Base-by-base conservation (phyloP, 92 coral and sea anemone genomes). In the Epizoanthus stellaris region DNA sequence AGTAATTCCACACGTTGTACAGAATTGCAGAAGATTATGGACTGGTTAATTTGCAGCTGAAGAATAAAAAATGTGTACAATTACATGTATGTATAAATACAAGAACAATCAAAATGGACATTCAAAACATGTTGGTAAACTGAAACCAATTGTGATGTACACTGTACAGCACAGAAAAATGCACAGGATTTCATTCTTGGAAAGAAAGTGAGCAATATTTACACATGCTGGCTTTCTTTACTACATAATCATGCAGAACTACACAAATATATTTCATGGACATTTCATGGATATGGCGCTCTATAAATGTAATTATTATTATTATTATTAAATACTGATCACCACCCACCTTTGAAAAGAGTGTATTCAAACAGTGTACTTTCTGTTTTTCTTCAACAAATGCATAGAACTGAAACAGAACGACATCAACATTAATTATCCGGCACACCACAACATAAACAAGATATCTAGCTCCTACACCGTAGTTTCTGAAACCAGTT, bases 21-120 rank as follows among this genome's bases (percentile, higher is more conserved):
- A 63, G 98, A 97, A 85, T 97, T 97, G 93, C 99, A 97, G 91
- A 97, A 97, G 70, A 97, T 95, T 80, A 97, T 97, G 68, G 99
- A 89, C 88, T 97, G 99, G 84, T 94, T 97, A 84, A 97, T 95
- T 88, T 97, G 98, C 39, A 97, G 95, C 99, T 97, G 92, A 12
- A 88, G 70, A 39, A 20, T n/a, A 85, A 75, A 81, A 53, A 70
- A 57, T 16, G 62, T 16, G 36, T 30, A 30, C 34, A 30, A 1
- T 30, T 23, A 47, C 69, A 40, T 10, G 40, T 23, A n/a, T 15
- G 14, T 40, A 57, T 20, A 6, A 12, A 25, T 17, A 19, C 6
- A 20, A 7, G n/a, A 17, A 80, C 21, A 16, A 63, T 8, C 34
- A 49, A 49, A 43, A 43, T 2, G 14, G 56, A 1, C 56, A 49